phyloP scores from a whole-genome alignment of 2,888 invertebrate genomes.

The Thyatira batis region DNA sequence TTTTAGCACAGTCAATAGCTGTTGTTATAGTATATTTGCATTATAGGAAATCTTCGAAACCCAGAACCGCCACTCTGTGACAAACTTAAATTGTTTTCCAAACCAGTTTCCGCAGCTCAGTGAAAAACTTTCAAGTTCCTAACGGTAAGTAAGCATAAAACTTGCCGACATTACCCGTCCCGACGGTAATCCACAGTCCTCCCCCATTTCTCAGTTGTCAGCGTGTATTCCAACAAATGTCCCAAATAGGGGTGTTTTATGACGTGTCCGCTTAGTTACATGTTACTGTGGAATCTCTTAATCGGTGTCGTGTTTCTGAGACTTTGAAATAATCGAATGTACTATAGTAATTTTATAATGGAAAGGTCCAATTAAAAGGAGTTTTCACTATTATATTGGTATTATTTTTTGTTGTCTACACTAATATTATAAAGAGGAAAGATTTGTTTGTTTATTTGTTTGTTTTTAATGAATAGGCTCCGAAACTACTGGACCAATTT shows the following conservation, averaged over 20 bases:
- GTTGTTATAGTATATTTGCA: no score
- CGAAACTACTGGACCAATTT: no score
- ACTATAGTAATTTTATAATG: no score
- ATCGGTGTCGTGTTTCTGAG: not conserved
- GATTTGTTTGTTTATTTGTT: no score
- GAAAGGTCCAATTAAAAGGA: no score
- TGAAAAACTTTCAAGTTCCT: not conserved
- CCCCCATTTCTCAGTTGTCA: slow-evolving; percentile 50
- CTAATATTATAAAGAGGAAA: no score
- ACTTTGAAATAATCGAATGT: not conserved
- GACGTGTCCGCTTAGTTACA: slow-evolving; percentile 18
- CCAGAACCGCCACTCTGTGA: not conserved
- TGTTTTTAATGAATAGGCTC: no score
- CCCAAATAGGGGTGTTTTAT: slow-evolving; percentile 37
- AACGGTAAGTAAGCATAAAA: not conserved
- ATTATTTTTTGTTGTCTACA: no score
- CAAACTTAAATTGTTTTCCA: not conserved
- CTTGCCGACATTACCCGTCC: slow-evolving; percentile 35
- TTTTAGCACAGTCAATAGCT: no score
- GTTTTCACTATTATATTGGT: no score
- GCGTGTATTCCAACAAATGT: slow-evolving; percentile 38
- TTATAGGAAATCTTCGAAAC: not conserved
- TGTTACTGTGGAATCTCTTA: slow-evolving; percentile 10
- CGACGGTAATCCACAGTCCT: slow-evolving; percentile 13
- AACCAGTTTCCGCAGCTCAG: not conserved